Evolutionary conservation across 2,888 invertebrate genomes (phyloP), one percentile per base, ranked within the genome.

Genomic region (Erebia palarica): DNA sequence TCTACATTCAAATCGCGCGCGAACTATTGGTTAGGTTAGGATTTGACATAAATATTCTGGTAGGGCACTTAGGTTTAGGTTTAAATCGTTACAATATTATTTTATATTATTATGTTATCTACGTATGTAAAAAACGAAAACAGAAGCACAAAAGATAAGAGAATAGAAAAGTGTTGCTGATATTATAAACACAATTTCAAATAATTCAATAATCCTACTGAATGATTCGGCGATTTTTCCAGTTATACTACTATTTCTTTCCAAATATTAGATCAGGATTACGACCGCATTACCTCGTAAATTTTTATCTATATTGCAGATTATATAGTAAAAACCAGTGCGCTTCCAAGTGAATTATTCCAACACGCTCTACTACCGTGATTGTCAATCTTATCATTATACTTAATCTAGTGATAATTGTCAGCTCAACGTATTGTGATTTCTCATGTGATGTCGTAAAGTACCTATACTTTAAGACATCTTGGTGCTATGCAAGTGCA

Each of bases 341-440:
- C 60, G 59, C 53, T 27, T 68, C 61, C 57, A n/a, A 47, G 18
- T 64, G 71, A 68, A 65, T 16, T 65, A 68, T 72, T 71, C 68
- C 68, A 68, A 21, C 71, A 72, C 68, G 60, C 60, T 14, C 13
- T 11, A 14, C 63, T 14, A 14, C 49, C 63, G 63, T 63, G 63
- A 49, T 63, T 49, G 21, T 21, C 47, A 49, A 47, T 14, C 63
- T 63, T 63, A 63, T 63, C 63, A 18, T 49, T 44, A 63, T 18
- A 36, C 7, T 36, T 7, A 63, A 63, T 63, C 47, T 63, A 13
- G 13, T 49, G 21, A 63, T 63, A 14, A 49, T 49, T 49, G 21
- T 47, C 47, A 63, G 18, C 44, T 63, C 63, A n/a, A 14, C 14
- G 49, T 49, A 63, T 36, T 36, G 36, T 7, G 36, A 36, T 36